Evolutionary conservation across 2,797 vertebrate genomes (phyloP).

Genomic region (Macropus fuliginosus): DNA sequence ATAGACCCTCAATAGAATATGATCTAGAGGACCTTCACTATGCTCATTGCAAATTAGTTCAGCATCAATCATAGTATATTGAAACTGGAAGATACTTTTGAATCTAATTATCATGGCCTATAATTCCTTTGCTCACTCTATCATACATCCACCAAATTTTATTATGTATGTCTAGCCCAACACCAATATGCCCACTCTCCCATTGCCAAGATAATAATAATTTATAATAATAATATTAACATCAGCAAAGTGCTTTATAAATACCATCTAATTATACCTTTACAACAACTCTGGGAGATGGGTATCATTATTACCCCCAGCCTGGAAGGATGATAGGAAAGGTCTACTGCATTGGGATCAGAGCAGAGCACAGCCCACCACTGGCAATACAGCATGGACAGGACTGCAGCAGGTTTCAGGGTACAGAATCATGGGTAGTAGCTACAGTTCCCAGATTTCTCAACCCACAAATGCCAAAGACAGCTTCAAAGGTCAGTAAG

Average conservation of each 20-base stretch:
- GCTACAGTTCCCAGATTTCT: too few species aligned
- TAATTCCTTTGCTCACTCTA: accelerated
- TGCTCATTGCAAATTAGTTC: not conserved
- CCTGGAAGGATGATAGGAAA: too few species aligned
- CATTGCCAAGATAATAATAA: not conserved
- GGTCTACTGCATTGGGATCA: too few species aligned
- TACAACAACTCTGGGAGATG: not conserved
- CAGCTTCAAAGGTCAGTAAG: too few species aligned
- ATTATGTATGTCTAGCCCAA: not conserved
- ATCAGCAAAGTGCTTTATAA: not conserved
- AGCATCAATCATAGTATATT: not conserved
- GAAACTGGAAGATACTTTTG: not conserved
- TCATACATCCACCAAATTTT: too few species aligned
- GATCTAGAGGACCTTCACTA: not conserved
- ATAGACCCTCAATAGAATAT: not conserved
- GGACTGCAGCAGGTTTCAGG: too few species aligned
- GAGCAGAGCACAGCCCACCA: too few species aligned
- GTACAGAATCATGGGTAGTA: too few species aligned
- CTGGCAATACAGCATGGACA: too few species aligned
- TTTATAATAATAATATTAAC: not conserved
- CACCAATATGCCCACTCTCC: not conserved
- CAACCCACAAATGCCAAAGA: too few species aligned
- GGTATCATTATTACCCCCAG: not conserved
- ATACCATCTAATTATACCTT: not conserved
- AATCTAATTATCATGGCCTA: accelerated